Conservation (phyloP, 2,888 invertebrate genomes). For the Smittia sp. region DNA sequence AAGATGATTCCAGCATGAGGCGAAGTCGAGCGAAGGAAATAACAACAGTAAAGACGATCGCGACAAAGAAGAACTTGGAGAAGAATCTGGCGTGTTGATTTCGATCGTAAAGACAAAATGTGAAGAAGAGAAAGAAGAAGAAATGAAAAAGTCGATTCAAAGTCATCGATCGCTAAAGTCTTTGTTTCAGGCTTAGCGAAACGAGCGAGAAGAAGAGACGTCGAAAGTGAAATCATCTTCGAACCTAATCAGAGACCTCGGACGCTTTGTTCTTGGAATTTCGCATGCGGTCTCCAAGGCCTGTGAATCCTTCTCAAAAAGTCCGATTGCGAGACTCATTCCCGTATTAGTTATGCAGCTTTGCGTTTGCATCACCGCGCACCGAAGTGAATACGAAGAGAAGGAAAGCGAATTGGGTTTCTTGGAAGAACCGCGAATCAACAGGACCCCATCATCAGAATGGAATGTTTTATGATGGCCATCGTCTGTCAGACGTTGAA, state of each 20-base stretch:
- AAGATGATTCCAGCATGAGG: conserved; percentile 11
- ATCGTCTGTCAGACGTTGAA: conserved; percentile 3
- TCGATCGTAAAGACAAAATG: neutral
- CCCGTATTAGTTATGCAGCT: neutral
- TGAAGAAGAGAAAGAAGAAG: neutral
- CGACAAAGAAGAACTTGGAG: neutral
- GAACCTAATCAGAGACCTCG: neutral
- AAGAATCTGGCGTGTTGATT: neutral
- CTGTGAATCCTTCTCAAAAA: neutral
- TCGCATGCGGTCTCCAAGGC: neutral
- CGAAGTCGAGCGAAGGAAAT: neutral
- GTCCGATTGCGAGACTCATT: neutral
- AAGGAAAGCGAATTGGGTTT: neutral
- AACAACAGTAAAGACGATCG: neutral
- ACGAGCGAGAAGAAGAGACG: neutral
- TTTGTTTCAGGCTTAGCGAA: neutral
- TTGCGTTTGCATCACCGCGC: neutral
- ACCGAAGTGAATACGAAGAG: neutral
- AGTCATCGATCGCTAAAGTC: conserved; percentile 1
- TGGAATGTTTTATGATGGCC: neutral
- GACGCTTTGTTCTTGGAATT: neutral
- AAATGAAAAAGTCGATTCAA: neutral
- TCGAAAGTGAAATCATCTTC: conserved; percentile 1
- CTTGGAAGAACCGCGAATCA: neutral
- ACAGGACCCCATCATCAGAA: neutral